Evolutionary conservation across 2,797 vertebrate species (phyloP), one percentile per base, ranked within the genome.

Genomic region (Podarcis siculus): DNA sequence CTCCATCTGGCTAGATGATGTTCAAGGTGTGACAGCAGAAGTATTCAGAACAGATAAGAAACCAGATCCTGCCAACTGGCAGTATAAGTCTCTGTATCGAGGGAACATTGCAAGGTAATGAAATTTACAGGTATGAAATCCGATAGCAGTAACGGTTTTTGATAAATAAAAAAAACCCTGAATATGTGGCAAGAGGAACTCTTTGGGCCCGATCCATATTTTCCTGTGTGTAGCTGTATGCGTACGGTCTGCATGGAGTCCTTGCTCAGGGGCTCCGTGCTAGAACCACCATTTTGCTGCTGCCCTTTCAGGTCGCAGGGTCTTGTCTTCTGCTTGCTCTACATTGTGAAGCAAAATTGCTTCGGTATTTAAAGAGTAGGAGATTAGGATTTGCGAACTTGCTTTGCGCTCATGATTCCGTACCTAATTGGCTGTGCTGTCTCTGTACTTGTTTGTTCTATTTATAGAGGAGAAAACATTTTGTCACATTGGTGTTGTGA

Each of bases 21-120:
- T 98, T 67, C 95, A 97, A 94, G 85, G 90, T 13, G 92, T 96
- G 80, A 94, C 95, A 1, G 92, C 95, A 85, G 97, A 97, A 80
- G 95, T 92, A 1, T 99, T 98, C 96, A 97, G 97, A 55, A 96
- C 98, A 86, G 98, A 99, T 95, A 97, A 95, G 91, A 99, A 98
- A 89, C 95, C 98, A 0, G 99, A 99, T 89, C 94, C 96, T 32
- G 97, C 98, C 83, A 99, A 99, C 97, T 99, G 98, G 99, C 97
- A 98, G 19, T 99, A 99, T 90, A 99, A 98, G 92, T 99, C 98
- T 17, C 95, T 99, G 30, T 99, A 99, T 95, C 98, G 98, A 82
- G 98, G 97, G 89, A 97, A 99, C 35, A 97, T 99, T 81, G 97
- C 98, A 64, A 98, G 98, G 99, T 99, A 98, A 4, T 1, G 0